Evolutionary conservation across 2,888 invertebrate species (phyloP).

Genomic region (Orchesella flavescens): DNA sequence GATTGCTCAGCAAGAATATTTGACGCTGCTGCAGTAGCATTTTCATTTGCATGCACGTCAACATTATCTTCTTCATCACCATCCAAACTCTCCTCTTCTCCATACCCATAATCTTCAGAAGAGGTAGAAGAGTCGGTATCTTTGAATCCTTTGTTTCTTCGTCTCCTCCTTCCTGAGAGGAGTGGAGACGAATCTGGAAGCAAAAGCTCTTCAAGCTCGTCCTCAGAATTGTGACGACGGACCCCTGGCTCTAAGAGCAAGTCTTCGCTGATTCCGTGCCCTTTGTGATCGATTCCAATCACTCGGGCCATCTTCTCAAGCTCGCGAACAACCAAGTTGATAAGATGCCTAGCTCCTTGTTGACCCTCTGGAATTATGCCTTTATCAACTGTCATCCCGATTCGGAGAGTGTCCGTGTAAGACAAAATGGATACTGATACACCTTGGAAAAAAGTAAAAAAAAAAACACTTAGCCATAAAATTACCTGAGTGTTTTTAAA

Average conservation of each 20-base stretch:
- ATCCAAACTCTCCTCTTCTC: constrained; percentile 42
- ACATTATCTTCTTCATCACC: constrained; percentile 39
- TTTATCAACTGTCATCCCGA: constrained; percentile 68
- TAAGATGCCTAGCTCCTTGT: constrained; percentile 58
- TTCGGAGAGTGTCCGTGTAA: constrained; percentile 64
- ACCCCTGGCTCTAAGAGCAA: constrained; percentile 26
- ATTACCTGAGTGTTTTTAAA: too few relatives aligned
- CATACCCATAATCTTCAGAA: constrained; percentile 51
- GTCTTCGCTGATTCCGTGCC: constrained; percentile 42
- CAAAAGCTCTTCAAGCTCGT: constrained; percentile 42
- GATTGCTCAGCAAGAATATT: too few relatives aligned
- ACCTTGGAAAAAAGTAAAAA: constrained; percentile 40
- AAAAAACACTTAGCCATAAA: too few relatives aligned
- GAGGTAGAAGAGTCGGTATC: constrained; percentile 38
- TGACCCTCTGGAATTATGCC: constrained; percentile 65
- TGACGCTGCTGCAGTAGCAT: too few relatives aligned
- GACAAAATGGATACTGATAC: constrained; percentile 68
- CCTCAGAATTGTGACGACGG: constrained; percentile 28
- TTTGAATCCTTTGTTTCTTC: constrained; percentile 29
- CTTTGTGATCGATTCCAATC: constrained; percentile 26
- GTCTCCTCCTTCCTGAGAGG: constrained; percentile 1
- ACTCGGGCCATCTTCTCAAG: constrained; percentile 45
- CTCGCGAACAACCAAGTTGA: constrained; percentile 61
- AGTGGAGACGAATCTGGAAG: constrained; percentile 28
- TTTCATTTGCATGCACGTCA: too few relatives aligned